Evolutionary conservation across 2,113 vertebrate genomes (phyloP).

Genomic region (Ailuropoda melanoleuca): DNA sequence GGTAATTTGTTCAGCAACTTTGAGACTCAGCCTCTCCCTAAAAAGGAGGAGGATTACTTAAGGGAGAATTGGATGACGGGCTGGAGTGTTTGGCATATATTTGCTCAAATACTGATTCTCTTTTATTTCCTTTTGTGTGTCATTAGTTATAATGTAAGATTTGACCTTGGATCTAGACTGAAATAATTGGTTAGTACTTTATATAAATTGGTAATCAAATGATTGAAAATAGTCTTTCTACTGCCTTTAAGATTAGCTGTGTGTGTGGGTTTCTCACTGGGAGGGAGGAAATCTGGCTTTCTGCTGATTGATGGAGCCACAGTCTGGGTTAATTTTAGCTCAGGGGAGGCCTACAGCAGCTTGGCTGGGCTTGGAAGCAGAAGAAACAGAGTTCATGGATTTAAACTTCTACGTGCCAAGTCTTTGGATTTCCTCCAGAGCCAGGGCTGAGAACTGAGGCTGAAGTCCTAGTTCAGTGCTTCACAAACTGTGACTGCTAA

Average conservation of each 20-base stretch:
- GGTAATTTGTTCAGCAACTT: not conserved
- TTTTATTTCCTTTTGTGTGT: conserved; percentile 24
- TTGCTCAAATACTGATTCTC: not conserved
- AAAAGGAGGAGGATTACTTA: not conserved
- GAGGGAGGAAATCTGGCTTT: conserved; percentile 1
- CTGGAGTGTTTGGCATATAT: conserved; percentile 10
- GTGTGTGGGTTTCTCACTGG: not conserved
- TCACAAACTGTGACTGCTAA: not conserved
- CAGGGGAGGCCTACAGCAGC: not conserved
- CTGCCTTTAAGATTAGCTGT: not conserved
- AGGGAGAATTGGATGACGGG: not conserved
- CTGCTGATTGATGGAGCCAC: not conserved
- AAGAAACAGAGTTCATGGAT: conserved; percentile 27
- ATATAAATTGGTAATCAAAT: not conserved
- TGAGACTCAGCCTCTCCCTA: not conserved
- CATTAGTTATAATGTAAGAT: not conserved
- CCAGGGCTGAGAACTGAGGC: not conserved
- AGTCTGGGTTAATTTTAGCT: conserved; percentile 60
- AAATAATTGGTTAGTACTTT: conserved; percentile 1
- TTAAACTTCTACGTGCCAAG: not conserved
- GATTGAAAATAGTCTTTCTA: not conserved
- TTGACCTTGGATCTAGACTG: not conserved
- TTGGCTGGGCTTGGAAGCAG: conserved; percentile 17
- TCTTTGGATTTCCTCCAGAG: not conserved
- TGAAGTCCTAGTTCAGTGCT: not conserved